Evolutionary conservation across 2,797 vertebrate species (phyloP).

Genomic region (Pangasius sanitwongsei): DNA sequence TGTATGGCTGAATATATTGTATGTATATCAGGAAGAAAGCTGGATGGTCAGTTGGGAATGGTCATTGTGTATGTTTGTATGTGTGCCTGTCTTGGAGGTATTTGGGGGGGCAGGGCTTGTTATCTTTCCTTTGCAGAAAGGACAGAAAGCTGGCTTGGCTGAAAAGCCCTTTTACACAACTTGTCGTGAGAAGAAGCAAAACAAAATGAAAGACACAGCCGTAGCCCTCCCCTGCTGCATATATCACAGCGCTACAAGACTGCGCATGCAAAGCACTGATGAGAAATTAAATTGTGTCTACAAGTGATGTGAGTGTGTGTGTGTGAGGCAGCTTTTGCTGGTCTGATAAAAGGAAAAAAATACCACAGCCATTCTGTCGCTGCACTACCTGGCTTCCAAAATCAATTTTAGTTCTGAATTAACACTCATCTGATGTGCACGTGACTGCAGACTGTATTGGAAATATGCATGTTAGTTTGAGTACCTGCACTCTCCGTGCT

Average conservation of each 20-base stretch:
- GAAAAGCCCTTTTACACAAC: constrained; percentile 49
- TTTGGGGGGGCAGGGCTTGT: constrained; percentile 41
- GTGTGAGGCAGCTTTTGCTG: constrained; percentile 39
- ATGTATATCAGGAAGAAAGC: constrained; percentile 38
- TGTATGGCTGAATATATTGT: constrained; percentile 8
- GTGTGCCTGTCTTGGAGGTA: constrained; percentile 38
- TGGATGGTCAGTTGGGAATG: constrained; percentile 47
- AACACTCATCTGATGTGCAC: constrained; percentile 16
- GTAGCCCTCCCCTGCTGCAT: constrained; percentile 47
- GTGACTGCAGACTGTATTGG: constrained; percentile 9
- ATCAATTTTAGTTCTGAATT: constrained; percentile 39
- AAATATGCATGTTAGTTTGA: constrained; percentile 17
- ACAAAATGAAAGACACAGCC: constrained; percentile 52
- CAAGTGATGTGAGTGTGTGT: constrained; percentile 25
- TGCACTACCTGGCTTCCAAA: constrained; percentile 33
- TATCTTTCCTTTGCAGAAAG: constrained; percentile 60
- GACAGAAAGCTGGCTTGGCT: constrained; percentile 56
- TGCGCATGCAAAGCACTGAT: constrained; percentile 52
- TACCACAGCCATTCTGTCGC: background rate
- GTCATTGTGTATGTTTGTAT: constrained; percentile 42
- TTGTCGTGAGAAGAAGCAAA: constrained; percentile 42
- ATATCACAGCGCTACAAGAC: constrained; percentile 58
- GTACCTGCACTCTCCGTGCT: constrained; percentile 51
- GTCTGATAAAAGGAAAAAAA: constrained; percentile 43
- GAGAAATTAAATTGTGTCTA: constrained; percentile 55